Evolutionary conservation across 1,140 invertebrate species (phyloP), one percentile per base, ranked within the genome.

Genomic region (Aphaenogaster ashmeadi): DNA sequence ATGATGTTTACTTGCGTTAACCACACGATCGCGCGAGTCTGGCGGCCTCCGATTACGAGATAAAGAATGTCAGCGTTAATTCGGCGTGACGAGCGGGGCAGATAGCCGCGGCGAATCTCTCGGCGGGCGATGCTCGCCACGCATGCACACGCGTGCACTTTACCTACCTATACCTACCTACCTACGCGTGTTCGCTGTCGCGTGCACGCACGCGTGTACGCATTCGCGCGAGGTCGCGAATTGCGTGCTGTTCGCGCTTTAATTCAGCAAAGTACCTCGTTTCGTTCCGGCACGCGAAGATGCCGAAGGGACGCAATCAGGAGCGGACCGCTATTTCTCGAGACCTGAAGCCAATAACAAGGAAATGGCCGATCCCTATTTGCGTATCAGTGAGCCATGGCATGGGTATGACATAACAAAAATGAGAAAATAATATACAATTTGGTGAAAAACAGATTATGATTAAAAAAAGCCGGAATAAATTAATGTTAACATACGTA

Each of bases 201-300:
- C 60, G 74, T 86, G 80, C 3, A 50, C 41, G 66, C 88, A 54
- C 86, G 71, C 87, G 54, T 75, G 54, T 13, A 33, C 36, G 71
- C 84, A 64, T 52, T 47, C 38, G 52, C 88, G 56, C 69, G 85
- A 60, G 58, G n/a, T 77, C 52, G 64, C 66, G 67, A 87, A 87
- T 92, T 72, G 90, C 92, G 91, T 91, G 91, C 69, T 85, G 86
- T 88, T 91, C 86, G 89, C 92, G 87, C 92, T 93, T 92, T 91
- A 93, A 93, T 93, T 92, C 91, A 92, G 88, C 89, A 91, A 90
- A 93, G 90, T 93, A 86, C 91, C 87, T 90, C 78, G 79, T 92
- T 69, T 85, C 91, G 91, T 92, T 93, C 86, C 91, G 91, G 80
- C 87, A 64, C 50, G 62, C 50, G 75, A 75, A 78, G 86, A 66